These are phyloP conservation scores for Eudyptes chrysolophus DNA, from an alignment of 2,113 vertebrate genomes.

Conservation along the genomic window DNA sequence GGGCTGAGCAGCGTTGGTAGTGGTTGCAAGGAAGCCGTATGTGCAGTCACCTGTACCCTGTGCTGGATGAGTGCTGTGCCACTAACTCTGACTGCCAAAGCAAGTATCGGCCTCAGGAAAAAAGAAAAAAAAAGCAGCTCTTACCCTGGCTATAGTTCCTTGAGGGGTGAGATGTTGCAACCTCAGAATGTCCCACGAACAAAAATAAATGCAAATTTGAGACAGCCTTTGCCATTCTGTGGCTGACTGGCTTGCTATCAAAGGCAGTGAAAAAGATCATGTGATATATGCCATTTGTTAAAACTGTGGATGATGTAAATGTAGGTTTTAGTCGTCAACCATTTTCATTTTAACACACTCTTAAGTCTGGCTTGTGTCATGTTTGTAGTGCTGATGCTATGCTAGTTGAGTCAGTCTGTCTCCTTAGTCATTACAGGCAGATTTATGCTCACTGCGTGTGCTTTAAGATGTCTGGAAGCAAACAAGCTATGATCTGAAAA, in stretches of 20 bases:
- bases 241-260: neutral
- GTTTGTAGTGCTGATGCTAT: neutral
- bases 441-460: neutral
- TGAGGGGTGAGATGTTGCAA: neutral
- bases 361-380: accelerated
- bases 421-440: neutral
- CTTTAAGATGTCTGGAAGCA: neutral
- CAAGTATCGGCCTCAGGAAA: neutral
- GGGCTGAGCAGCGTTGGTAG: neutral
- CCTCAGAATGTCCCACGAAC: neutral
- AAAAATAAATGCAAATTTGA: neutral
- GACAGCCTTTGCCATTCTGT: neutral
- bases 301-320: neutral
- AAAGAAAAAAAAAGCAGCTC: neutral
- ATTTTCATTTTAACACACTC: neutral
- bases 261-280: neutral
- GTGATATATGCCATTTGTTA: neutral
- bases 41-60: too few species aligned
- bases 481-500: neutral
- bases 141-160: neutral
- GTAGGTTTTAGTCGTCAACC: neutral
- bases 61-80: neutral
- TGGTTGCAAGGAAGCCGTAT: neutral
- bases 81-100: neutral
- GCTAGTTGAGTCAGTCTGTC: neutral